phyloP scores from a whole-genome alignment of 1,140 invertebrate species.

The Cylas formicarius region DNA sequence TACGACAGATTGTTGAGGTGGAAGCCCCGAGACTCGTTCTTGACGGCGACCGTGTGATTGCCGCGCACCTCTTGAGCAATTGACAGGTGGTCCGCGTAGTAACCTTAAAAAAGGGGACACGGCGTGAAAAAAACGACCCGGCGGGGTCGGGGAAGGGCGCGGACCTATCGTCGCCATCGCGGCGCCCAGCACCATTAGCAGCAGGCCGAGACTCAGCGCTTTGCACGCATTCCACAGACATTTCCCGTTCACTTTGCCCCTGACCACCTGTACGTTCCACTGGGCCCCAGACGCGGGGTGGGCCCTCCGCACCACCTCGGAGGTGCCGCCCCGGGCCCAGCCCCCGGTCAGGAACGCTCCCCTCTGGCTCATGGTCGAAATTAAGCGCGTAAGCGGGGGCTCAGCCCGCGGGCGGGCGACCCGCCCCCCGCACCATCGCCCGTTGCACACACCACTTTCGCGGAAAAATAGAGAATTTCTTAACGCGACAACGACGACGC shows the following conservation, averaged over 20 bases:
- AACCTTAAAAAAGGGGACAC: constrained; percentile 49
- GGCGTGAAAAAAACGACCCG: too few relatives aligned
- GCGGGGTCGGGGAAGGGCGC: too few relatives aligned
- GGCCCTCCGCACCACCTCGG: constrained; percentile 50
- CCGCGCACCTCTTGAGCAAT: constrained; percentile 65
- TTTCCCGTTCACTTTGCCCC: constrained; percentile 75
- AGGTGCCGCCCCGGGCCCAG: constrained; percentile 73
- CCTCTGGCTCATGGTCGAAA: too few relatives aligned
- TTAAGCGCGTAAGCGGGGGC: too few relatives aligned
- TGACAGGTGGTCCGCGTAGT: constrained; percentile 75
- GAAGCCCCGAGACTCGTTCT: constrained; percentile 72
- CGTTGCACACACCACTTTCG: too few relatives aligned
- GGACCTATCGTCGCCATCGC: constrained; percentile 87
- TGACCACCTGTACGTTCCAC: constrained; percentile 67
- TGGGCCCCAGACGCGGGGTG: constrained; percentile 62
- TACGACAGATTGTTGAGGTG: constrained; percentile 86
- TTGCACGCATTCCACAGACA: constrained; percentile 87
- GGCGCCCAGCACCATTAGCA: constrained; percentile 76
- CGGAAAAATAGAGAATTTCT: too few relatives aligned
- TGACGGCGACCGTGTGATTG: constrained; percentile 67
- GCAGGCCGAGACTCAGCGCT: constrained; percentile 72
- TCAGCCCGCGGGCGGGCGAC: too few relatives aligned
- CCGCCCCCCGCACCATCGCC: too few relatives aligned
- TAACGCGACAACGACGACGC: too few relatives aligned
- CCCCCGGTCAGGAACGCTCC: constrained; percentile 51